Percentiles rank a stretch among this genome's conserved stretches.
Conservation (phyloP, 2,797 vertebrate genomes). For the Diplodus puntazzo region DNA sequence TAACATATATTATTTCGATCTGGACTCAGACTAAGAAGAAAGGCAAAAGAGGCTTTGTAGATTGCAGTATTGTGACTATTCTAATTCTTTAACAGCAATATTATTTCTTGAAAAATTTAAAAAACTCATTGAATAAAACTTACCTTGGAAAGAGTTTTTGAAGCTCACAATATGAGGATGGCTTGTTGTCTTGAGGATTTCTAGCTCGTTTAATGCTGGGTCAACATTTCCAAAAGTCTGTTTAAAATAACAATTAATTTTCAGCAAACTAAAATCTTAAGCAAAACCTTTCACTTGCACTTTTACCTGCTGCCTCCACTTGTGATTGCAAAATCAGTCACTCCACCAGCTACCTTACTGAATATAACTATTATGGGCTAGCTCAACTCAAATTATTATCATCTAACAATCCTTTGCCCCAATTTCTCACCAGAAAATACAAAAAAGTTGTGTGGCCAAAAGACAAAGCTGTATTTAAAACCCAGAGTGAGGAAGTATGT, state of each 20-base stretch:
- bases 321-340: neutral
- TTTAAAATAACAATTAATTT: neutral
- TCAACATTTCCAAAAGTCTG: neutral
- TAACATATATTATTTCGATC: neutral
- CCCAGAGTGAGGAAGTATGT: no score
- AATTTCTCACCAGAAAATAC: no score
- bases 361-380: no score
- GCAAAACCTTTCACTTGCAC: neutral
- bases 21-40: no score
- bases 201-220: neutral
- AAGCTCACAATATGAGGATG: slow-evolving; percentile 17
- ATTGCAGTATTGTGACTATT: no score
- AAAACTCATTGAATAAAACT: neutral
- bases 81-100: no score
- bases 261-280: neutral
- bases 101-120: neutral
- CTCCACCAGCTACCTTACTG: neutral
- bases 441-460: no score
- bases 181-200: neutral
- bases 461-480: no score
- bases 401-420: no score
- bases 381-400: no score
- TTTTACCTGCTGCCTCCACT: no score
- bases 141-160: slow-evolving; percentile 9
- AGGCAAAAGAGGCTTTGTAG: no score